Base-by-base conservation (phyloP, 1,140 invertebrate genomes). In the Drosophila chauvacae region DNA sequence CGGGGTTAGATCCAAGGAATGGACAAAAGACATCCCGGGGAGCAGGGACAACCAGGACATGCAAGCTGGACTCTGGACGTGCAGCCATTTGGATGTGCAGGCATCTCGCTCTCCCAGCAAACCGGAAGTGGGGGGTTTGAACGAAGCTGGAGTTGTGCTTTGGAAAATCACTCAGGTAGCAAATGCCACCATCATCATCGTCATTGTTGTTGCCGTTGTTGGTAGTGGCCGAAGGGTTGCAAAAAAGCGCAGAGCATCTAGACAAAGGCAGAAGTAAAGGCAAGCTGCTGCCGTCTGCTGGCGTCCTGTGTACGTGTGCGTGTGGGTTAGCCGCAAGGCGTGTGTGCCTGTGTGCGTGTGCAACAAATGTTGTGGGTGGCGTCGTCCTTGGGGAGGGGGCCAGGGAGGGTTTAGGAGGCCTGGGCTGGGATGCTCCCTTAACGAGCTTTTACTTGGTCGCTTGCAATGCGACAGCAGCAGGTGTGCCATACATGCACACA, bases 401-500 rank as follows among this genome's bases (percentile, higher is more conserved):
- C 3, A 33, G 9, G 6, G 30, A 28, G 26, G 39, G 28, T 35
- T 11, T 11, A 30, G 50, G 35, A 26, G 26, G 20, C 53, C 53
- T 44, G 39, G 18, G 20, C 57, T 47, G 60, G 58, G 71, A 56
- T 56, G 53, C 53, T 56, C 53, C 53, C 53, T 78, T 88, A 88
- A 88, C 84, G 84, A 88, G 84, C 84, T 88, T 88, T 88, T 88
- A 75, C 84, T 88, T 88, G 85, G 85, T 88, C 56, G 84, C 83
- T 90, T 90, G 85, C 81, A 85, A 79, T 90, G 85, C 85, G 85
- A 90, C 85, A 90, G 85, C 86, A 90, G 85, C 85, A 90, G 85
- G 85, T 90, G 85, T 90, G 85, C 85, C 62, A 65, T 73, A 78
- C 77, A 77, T 65, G 75, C 72, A 88, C 59, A 59, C 62, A 64